A percentile compares a stretch with the other conserved stretches of the same genome.
Evolutionary conservation across 2,888 invertebrate genomes (phyloP).

Genomic region (Hecatera dysodea): DNA sequence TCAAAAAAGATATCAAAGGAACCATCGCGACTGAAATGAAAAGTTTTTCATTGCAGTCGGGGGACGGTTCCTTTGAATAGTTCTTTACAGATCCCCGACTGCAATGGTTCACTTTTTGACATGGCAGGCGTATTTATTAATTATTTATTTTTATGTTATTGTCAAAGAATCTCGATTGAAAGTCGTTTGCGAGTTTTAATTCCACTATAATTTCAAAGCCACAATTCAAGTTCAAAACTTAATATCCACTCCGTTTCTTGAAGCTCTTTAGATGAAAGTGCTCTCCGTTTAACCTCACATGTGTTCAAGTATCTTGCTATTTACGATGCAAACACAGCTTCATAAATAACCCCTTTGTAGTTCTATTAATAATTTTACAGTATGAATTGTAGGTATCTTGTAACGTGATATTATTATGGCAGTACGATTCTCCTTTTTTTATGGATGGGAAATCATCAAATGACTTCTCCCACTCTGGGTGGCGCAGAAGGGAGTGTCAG

Average conservation of each 20-base stretch:
- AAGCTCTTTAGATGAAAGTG: constrained; percentile 6
- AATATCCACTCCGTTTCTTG: background rate
- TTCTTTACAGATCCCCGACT: no score
- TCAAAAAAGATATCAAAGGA: no score
- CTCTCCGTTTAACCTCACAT: background rate
- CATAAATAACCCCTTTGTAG: constrained; percentile 13
- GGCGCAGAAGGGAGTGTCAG: no score
- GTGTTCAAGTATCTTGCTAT: background rate
- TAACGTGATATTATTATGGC: background rate
- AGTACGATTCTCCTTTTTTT: no score
- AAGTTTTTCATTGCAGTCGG: no score
- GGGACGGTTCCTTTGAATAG: no score
- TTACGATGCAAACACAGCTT: background rate
- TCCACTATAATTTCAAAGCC: background rate
- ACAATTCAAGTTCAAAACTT: background rate
- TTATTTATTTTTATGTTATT: no score
- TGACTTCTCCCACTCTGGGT: no score
- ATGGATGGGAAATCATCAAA: no score
- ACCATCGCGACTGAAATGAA: no score
- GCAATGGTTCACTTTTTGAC: no score
- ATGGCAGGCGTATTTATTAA: no score
- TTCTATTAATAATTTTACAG: constrained; percentile 12
- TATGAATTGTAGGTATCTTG: constrained; percentile 1
- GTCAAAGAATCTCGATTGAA: background rate
- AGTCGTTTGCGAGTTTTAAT: background rate